Conservation (phyloP, 1,140 invertebrate species). For the Phymorhynchus buccinoides region DNA sequence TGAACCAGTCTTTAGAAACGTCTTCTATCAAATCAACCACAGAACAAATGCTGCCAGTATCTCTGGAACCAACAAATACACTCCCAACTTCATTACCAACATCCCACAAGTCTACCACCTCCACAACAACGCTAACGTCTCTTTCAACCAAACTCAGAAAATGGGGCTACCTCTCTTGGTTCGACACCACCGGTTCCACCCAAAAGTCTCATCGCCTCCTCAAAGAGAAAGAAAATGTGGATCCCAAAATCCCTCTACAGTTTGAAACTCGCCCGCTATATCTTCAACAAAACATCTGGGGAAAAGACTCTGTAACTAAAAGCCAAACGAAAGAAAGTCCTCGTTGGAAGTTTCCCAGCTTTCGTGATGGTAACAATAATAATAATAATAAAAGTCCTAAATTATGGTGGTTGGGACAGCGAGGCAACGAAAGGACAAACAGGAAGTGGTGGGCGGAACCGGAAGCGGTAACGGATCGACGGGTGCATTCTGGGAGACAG, state of each 20-base stretch:
- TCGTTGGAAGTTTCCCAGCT: no score
- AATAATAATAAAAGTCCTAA: no score
- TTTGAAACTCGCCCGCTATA: neutral
- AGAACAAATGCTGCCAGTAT: neutral
- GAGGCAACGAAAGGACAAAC: no score
- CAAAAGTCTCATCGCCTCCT: neutral
- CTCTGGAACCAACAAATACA: no score
- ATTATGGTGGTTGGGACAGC: no score
- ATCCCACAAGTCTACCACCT: neutral
- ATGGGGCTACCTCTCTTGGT: neutral
- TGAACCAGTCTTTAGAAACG: no score
- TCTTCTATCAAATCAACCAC: neutral
- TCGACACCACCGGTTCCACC: neutral
- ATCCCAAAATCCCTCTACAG: neutral
- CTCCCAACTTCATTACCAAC: no score
- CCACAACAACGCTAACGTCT: neutral
- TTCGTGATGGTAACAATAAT: no score
- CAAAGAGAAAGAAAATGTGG: no score
- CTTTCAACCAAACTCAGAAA: neutral
- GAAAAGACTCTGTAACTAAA: no score
- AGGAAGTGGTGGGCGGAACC: neutral
- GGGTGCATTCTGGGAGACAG: neutral
- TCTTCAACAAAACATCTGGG: no score
- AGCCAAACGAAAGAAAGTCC: no score
- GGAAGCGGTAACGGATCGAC: neutral